Conservation (phyloP, 2,113 vertebrate genomes). For the Limanda limanda region DNA sequence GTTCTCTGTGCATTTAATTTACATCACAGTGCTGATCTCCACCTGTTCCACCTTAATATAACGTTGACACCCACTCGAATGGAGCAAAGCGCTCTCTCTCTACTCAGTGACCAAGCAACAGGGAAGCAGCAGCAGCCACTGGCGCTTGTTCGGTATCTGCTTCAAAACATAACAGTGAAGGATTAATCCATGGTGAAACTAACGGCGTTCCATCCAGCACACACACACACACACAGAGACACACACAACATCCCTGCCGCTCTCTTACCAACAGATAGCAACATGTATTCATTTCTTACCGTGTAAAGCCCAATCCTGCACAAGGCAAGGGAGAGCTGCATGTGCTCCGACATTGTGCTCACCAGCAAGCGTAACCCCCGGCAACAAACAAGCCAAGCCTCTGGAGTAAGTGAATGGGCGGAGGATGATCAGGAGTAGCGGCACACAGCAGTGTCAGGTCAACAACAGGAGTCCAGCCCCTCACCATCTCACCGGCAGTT, state of each 20-base stretch:
- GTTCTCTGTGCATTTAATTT: conserved; percentile 10
- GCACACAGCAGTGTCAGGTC: conserved; percentile 58
- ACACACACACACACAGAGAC: background rate
- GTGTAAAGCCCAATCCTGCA: conserved; percentile 93
- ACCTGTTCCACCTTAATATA: conserved; percentile 50
- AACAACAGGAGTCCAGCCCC: conserved; percentile 60
- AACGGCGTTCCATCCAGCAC: conserved; percentile 2
- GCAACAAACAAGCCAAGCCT: conserved; percentile 82
- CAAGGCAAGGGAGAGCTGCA: conserved; percentile 91
- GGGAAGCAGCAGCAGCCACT: conserved; percentile 31
- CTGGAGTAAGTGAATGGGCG: conserved; percentile 74
- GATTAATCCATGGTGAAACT: conserved; percentile 17
- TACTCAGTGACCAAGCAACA: conserved; percentile 49
- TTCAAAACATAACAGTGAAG: conserved; percentile 34
- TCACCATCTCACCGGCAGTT: conserved; percentile 35
- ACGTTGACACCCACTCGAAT: conserved; percentile 35
- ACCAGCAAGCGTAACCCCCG: conserved; percentile 81
- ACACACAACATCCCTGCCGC: background rate
- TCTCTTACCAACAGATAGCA: conserved; percentile 3
- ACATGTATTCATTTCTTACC: conserved; percentile 82
- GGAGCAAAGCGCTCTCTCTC: conserved; percentile 28
- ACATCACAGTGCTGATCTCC: conserved; percentile 1
- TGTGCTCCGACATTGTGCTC: conserved; percentile 90
- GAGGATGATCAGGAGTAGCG: conserved; percentile 63
- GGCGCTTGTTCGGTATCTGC: conserved; percentile 27